Evolutionary conservation across 2,888 invertebrate genomes (phyloP), one percentile per base, ranked within the genome.

Genomic region (Rosalia funebris): DNA sequence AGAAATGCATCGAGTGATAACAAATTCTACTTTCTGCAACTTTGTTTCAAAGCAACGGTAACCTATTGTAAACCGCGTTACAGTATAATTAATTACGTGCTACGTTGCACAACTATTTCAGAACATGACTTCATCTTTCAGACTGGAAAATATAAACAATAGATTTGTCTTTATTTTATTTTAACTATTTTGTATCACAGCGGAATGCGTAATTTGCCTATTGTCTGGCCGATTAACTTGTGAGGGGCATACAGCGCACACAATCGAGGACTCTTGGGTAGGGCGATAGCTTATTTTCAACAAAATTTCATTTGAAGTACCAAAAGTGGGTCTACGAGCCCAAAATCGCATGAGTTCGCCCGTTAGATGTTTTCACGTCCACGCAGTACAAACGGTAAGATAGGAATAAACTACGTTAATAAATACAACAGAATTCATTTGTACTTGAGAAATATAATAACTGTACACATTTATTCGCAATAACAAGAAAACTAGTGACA

Each of bases 51-150:
- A 60, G 37, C 59, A 57, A 57, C 53, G 56, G 57, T 56, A 63
- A 60, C 57, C 39, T 34, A 34, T 34, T 34, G 57, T 52, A 59
- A 46, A 62, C 55, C 50, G 52, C 42, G 59, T 50, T 50, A 57
- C 54, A 55, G 39, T 55, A 14, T 54, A 62, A 58, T 52, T 46
- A 46, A 54, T 34, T 34, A 34, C 53, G 11, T 57, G 62, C 62
- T 42, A 57, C 57, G 60, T 67, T 69, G 62, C 61, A 64, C 57
- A 60, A 56, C 61, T 70, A 70, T 70, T 70, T 63, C 65, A 65
- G 63, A 62, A 57, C 59, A 70, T 72, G 71, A 71, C 72, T 70
- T 70, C 72, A 70, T 66, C 66, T 68, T 68, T 69, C 60, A 55
- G 55, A 41, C 57, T 63, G 61, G 63, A 69, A 65, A 71, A 66